These are phyloP conservation scores for Omphaloscelis lunosa DNA, from an alignment of 2,888 invertebrate species.

Conservation along the genomic window DNA sequence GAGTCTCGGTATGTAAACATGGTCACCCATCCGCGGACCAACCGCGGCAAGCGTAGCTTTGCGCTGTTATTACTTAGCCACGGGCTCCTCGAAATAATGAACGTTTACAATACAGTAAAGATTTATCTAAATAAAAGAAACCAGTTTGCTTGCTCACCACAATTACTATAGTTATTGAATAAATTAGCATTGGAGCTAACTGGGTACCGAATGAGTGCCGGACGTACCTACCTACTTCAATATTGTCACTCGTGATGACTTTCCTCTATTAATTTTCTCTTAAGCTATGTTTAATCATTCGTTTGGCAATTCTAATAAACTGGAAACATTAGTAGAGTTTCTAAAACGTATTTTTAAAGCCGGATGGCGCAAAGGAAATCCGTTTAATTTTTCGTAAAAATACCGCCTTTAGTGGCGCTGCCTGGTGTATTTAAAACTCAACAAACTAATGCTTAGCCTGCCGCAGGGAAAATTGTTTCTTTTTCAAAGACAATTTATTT, in stretches of 20 bases:
- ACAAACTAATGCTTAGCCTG: conserved; percentile 34
- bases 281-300: background rate
- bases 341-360: conserved; percentile 57
- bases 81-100: background rate
- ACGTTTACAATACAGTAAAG: background rate
- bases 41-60: no score
- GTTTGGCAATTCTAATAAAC: background rate
- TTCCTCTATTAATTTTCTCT: background rate
- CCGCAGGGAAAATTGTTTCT: conserved; percentile 53
- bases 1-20: no score
- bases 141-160: no score
- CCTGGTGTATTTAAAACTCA: conserved; percentile 39
- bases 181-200: background rate
- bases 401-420: conserved; percentile 24
- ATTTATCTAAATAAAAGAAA: no score
- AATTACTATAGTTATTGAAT: background rate
- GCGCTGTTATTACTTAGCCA: no score
- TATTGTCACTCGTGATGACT: background rate
- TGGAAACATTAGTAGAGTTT: conserved; percentile 36
- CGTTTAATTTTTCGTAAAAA: conserved; percentile 61
- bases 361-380: conserved; percentile 60
- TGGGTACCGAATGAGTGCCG: no score
- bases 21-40: no score
- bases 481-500: conserved; percentile 36
- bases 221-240: background rate